Conservation (phyloP, 2,797 vertebrate genomes). For the Molossus molossus region DNA sequence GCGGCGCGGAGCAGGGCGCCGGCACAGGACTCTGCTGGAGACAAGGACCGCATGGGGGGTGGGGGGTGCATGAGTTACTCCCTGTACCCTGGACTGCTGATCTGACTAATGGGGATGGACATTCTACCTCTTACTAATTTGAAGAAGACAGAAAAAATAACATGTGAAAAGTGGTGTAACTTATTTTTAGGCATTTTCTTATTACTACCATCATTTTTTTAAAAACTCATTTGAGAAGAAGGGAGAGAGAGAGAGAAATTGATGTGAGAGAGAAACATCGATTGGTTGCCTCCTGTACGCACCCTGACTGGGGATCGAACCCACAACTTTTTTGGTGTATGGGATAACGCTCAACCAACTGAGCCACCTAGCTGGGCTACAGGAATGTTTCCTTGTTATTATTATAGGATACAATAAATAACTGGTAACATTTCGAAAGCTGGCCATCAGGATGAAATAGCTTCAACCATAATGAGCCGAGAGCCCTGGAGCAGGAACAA, state of each 20-base stretch:
- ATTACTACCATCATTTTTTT: not conserved
- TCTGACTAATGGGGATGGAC: not conserved
- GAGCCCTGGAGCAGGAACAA: not conserved
- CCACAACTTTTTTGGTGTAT: no score
- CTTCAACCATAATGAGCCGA: constrained; percentile 54
- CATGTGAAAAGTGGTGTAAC: not conserved
- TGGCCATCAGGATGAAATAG: not conserved
- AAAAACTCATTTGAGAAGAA: no score
- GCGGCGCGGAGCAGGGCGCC: not conserved
- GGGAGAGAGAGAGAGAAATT: no score
- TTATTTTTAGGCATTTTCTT: constrained; percentile 51
- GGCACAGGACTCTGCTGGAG: not conserved
- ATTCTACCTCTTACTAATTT: not conserved
- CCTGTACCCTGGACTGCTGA: not conserved
- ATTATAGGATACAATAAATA: constrained; percentile 18
- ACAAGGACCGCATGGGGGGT: not conserved
- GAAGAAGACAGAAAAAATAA: constrained; percentile 30
- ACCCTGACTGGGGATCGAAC: no score
- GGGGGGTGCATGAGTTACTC: not conserved
- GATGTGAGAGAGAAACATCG: no score
- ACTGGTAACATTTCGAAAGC: not conserved
- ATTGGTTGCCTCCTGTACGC: no score
- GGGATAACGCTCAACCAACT: no score
- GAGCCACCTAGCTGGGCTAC: no score
- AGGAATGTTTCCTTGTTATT: constrained; percentile 43